Conservation (phyloP, 1,140 invertebrate genomes). For the Pseudomyrmex concolor region DNA sequence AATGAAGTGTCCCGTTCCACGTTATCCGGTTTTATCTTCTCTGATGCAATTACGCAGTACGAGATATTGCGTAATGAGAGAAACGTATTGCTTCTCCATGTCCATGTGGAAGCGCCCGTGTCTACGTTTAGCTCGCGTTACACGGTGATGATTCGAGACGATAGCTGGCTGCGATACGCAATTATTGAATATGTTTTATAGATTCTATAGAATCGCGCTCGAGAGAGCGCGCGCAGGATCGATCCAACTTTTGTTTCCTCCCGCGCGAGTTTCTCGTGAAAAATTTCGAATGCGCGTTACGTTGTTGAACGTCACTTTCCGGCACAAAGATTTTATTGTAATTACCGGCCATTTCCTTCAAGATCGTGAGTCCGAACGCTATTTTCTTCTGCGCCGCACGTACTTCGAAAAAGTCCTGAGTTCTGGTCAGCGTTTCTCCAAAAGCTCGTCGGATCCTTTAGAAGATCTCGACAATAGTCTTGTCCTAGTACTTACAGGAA, state of each 20-base stretch:
- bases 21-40: slow-evolving; percentile 45
- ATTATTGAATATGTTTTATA: neutral
- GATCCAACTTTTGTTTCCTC: neutral
- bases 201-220: no score
- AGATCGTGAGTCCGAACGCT: slow-evolving; percentile 13
- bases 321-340: slow-evolving; percentile 16
- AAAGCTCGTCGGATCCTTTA: slow-evolving; percentile 56
- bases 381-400: slow-evolving; percentile 41
- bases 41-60: slow-evolving; percentile 28
- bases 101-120: neutral
- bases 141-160: neutral
- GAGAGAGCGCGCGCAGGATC: no score
- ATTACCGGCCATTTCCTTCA: slow-evolving; percentile 53
- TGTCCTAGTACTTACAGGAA: slow-evolving; percentile 38
- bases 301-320: slow-evolving; percentile 18
- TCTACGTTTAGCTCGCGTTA: neutral
- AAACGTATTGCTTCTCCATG: neutral
- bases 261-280: neutral
- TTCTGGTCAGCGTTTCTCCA: slow-evolving; percentile 59
- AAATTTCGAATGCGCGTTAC: slow-evolving; percentile 13
- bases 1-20: slow-evolving; percentile 37
- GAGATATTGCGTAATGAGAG: slow-evolving; percentile 21
- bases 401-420: slow-evolving; percentile 14
- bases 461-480: slow-evolving; percentile 37
- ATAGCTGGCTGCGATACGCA: neutral